Base-by-base conservation (phyloP, 2,113 vertebrate genomes). In the Cheirogaleus medius region DNA sequence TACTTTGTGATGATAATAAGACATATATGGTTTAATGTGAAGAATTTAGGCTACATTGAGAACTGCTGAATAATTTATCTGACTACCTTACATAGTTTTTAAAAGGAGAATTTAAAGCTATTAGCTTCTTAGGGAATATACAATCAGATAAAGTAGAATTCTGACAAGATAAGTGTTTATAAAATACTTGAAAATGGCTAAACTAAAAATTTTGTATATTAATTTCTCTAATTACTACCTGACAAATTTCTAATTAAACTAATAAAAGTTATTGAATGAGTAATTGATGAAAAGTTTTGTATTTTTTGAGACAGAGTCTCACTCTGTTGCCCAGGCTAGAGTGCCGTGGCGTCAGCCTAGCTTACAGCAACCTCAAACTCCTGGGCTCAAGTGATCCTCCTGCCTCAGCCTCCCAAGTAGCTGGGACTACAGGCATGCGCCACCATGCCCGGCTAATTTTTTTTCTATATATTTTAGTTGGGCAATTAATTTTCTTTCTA, bases 131-230 rank as follows among this genome's bases (percentile, higher is more conserved):
- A 78, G 42, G 87, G 60, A 88, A 68, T 91, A 47, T n/a, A 7
- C 4, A 95, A 1, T 86, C 69, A 90, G 34, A 44, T 66, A 60
- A 88, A 93, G 63, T 88, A 60, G 86, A 90, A 94, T 96, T 97
- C 47, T 92, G 58, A 10, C 81, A 96, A 87, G 68, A 71, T 66
- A 93, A 58, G 6, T 44, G 1, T 94, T 91, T 81, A 12, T 94
- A 87, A 86, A 96, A 68, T 96, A 85, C 80, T 88, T 76, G 20
- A 88, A 66, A 96, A 91, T 97, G 58, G 5, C 90, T 84, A 42
- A 91, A 77, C 29, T 77, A 12, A 96, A 86, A 96, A 42, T 87
- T 56, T 90, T 81, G 21, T 83, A 34, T 37, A 69, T 95, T 81
- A 83, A 56, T 69, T 96, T 96, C 32, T 94, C 84, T 37, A 92